Percentiles rank a stretch among this genome's conserved stretches.
These are phyloP conservation scores for Epirrita christyi DNA, from an alignment of 2,888 invertebrate species.

Conservation along the genomic window DNA sequence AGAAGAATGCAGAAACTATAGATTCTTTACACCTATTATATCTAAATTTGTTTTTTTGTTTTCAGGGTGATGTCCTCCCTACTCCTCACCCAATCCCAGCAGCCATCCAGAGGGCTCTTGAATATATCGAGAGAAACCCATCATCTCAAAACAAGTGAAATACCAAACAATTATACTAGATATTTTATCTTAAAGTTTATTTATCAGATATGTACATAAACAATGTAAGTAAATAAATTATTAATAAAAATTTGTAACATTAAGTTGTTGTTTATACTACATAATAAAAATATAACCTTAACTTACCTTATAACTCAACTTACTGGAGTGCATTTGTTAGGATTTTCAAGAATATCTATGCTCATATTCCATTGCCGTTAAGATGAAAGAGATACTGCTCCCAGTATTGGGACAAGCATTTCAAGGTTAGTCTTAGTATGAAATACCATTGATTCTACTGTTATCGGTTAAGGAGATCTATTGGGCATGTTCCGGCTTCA, in stretches of 20 bases:
- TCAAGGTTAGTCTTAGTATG: too few relatives aligned
- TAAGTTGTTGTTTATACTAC: not conserved
- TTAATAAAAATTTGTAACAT: not conserved
- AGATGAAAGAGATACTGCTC: too few relatives aligned
- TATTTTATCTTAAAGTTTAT: not conserved
- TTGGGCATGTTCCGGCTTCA: too few relatives aligned
- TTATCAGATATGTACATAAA: slow-evolving; percentile 8
- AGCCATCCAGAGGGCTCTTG: slow-evolving; percentile 76
- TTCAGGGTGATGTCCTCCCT: slow-evolving; percentile 75
- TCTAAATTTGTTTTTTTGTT: slow-evolving; percentile 35
- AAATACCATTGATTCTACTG: too few relatives aligned
- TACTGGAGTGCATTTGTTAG: too few relatives aligned
- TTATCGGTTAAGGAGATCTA: too few relatives aligned
- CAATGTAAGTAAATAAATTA: slow-evolving; percentile 6
- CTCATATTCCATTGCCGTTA: too few relatives aligned
- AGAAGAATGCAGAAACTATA: too few relatives aligned
- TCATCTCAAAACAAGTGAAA: slow-evolving; percentile 41
- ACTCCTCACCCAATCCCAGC: slow-evolving; percentile 80
- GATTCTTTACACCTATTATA: not conserved
- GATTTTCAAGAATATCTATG: too few relatives aligned
- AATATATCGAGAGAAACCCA: slow-evolving; percentile 49
- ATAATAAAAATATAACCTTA: not conserved
- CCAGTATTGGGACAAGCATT: too few relatives aligned
- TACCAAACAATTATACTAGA: not conserved
- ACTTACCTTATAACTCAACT: too few relatives aligned